Evolutionary conservation across 2,113 vertebrate species (phyloP), one percentile per base, ranked within the genome.

Genomic region (Microtus pennsylvanicus): DNA sequence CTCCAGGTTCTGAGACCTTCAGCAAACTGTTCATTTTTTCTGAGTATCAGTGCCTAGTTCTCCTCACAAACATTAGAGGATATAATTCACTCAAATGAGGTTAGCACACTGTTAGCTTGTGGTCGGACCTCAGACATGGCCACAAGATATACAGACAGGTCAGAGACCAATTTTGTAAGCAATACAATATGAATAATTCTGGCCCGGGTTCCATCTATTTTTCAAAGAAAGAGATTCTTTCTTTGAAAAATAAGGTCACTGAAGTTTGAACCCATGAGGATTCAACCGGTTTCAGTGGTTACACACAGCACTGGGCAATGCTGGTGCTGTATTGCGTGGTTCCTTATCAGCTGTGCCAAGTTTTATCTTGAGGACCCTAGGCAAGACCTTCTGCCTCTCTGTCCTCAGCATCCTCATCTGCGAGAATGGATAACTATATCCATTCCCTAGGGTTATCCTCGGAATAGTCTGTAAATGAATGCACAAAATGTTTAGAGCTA

Each of bases 1-100:
- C 28, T 75, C 22, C 7, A 35, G 16, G 13, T 42, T 91, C 26
- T 67, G 24, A 82, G 55, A 67, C 28, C 13, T 81, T 93, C 72
- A 7, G 5, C 45, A 89, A 92, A 74, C 74, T 75, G 47, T n/a
- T 95, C 77, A 52, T 74, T 90, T 96, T 94, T 75, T 67, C 47
- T 70, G 74, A 92, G 76, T 28, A 67, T 67, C 90, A 30, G 6
- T 35, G 85, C 5, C 45, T 63, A 26, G 17, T 69, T 81, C 65
- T 61, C 58, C 89, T 61, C 67, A 19, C n/a, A 90, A 95, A 75
- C 21, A 82, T 92, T 86, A 91, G 91, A 82, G 19, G 14, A 86
- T 16, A 89, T 77, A n/a, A 89, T 78, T 28, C 17, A 24, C 13
- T 87, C 87, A 65, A 50, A 85, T 30, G 24, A 42, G 21, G 8